phyloP scores from a whole-genome alignment of 2,888 invertebrate species.

The Drosophila gaucha region DNA sequence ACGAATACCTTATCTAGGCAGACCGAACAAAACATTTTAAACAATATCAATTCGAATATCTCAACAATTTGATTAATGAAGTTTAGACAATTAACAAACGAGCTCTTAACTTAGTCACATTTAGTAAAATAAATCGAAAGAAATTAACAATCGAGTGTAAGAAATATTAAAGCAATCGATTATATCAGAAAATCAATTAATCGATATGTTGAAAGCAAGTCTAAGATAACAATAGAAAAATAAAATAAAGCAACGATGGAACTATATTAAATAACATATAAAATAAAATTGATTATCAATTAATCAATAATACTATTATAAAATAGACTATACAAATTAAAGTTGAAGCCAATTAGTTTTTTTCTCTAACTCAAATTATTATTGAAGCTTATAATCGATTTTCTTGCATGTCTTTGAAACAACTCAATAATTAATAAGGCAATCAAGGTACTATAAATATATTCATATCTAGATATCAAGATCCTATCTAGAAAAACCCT shows the following conservation, averaged over 20 bases:
- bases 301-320: background rate
- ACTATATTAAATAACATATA: too few relatives aligned
- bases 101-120: background rate
- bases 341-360: background rate
- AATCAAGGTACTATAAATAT: too few relatives aligned
- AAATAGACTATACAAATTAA: background rate
- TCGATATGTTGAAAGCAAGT: too few relatives aligned
- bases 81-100: conserved; percentile 12
- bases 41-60: conserved; percentile 4
- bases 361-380: too few relatives aligned
- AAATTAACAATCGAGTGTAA: background rate
- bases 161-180: too few relatives aligned
- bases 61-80: background rate
- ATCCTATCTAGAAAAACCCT: background rate
- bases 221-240: too few relatives aligned
- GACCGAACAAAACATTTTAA: conserved; percentile 13
- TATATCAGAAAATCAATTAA: conserved; percentile 4
- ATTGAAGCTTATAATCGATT: too few relatives aligned
- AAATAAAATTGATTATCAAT: background rate
- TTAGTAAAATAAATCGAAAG: background rate
- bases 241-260: too few relatives aligned
- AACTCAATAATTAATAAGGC: too few relatives aligned
- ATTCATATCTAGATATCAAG: background rate
- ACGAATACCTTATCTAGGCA: conserved; percentile 22
- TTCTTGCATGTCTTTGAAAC: too few relatives aligned